phyloP scores from a whole-genome alignment of 2,113 vertebrate genomes.

The Gymnobelideus leadbeateri region DNA sequence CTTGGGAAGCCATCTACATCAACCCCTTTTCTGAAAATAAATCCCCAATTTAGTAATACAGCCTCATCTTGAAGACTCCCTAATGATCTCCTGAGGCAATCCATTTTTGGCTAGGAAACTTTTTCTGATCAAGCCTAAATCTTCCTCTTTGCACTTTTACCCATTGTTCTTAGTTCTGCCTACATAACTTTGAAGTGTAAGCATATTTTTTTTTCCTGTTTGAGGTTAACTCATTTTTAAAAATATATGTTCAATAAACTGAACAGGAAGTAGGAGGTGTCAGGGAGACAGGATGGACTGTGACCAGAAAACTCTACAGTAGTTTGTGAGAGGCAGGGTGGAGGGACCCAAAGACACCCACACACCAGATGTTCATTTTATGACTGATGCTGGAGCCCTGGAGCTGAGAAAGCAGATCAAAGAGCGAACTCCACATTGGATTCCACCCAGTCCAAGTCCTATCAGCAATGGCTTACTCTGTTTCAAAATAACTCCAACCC shows the following conservation, averaged over 20 bases:
- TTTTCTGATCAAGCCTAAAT: neutral
- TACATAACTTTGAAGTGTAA: neutral
- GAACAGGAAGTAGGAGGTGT: conserved; percentile 20
- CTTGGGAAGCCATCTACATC: neutral
- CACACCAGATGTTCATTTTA: neutral
- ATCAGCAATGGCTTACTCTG: neutral
- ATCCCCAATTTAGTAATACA: neutral
- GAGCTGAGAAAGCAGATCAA: neutral
- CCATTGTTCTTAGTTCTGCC: neutral
- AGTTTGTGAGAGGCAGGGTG: neutral
- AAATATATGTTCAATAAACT: conserved; percentile 39
- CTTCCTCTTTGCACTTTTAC: neutral
- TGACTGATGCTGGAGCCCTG: neutral
- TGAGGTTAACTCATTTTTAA: conserved; percentile 4
- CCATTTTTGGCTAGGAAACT: neutral
- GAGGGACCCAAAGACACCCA: neutral
- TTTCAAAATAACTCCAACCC: neutral
- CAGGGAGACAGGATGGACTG: conserved; percentile 35
- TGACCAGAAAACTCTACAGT: neutral
- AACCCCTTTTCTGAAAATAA: neutral
- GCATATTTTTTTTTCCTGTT: neutral
- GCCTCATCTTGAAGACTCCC: neutral
- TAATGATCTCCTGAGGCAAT: neutral
- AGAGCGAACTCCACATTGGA: neutral
- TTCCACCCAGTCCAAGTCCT: neutral